These are phyloP conservation scores for Sarcophaga peregrina DNA, from an alignment of 1,140 invertebrate genomes.

Conservation along the genomic window DNA sequence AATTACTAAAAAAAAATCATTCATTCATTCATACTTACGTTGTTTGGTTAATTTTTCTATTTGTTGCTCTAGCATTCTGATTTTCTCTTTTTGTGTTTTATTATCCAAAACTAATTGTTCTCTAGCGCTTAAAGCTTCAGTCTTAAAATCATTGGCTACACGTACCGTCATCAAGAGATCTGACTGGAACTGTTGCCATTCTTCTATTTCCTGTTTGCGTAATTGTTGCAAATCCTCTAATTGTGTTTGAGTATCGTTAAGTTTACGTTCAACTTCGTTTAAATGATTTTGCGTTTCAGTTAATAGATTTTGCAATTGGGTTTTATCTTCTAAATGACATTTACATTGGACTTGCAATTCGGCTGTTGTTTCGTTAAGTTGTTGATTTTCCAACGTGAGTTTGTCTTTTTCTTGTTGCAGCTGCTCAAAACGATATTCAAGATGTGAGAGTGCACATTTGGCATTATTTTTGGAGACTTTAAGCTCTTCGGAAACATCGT, in stretches of 20 bases:
- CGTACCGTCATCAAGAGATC: slow-evolving; percentile 92
- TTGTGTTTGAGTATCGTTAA: slow-evolving; percentile 70
- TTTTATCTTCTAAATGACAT: slow-evolving; percentile 81
- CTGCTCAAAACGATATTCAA: slow-evolving; percentile 82
- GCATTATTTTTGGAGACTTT: slow-evolving; percentile 85
- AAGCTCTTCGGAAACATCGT: slow-evolving; percentile 81
- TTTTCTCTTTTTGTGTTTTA: slow-evolving; percentile 81
- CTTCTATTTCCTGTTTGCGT: slow-evolving; percentile 74
- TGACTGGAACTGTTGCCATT: slow-evolving; percentile 94
- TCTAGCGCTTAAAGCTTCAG: slow-evolving; percentile 84
- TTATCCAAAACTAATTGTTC: slow-evolving; percentile 87
- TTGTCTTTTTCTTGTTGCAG: slow-evolving; percentile 78
- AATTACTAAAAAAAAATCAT: neutral
- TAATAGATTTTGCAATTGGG: slow-evolving; percentile 74
- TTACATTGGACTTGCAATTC: slow-evolving; percentile 80
- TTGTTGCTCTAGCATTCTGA: slow-evolving; percentile 80
- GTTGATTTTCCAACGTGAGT: slow-evolving; percentile 77
- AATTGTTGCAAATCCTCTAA: slow-evolving; percentile 72
- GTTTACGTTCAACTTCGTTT: slow-evolving; percentile 70
- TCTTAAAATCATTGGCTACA: slow-evolving; percentile 95
- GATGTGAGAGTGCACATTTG: slow-evolving; percentile 80
- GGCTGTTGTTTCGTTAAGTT: slow-evolving; percentile 77
- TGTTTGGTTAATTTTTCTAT: slow-evolving; percentile 75
- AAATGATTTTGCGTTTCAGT: slow-evolving; percentile 77
- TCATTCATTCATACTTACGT: slow-evolving; percentile 51